Conservation (phyloP, 2,888 invertebrate genomes). For the Patella pellucida region DNA sequence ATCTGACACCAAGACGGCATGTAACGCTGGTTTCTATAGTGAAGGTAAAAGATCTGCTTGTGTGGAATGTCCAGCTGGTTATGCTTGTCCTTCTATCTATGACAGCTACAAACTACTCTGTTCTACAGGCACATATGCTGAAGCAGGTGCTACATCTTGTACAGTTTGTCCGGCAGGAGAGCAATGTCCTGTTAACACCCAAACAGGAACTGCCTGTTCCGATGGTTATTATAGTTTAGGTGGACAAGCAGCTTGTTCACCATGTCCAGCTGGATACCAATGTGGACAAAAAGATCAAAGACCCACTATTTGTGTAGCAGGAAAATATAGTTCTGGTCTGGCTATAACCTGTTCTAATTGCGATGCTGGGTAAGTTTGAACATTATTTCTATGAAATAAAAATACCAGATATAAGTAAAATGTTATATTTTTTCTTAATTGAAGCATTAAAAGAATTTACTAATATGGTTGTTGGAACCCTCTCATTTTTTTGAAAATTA, state of each 20-base stretch:
- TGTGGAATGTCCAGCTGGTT: slow-evolving; percentile 61
- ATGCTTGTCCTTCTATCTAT: slow-evolving; percentile 63
- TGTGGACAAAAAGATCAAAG: slow-evolving; percentile 43
- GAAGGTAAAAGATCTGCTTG: slow-evolving; percentile 57
- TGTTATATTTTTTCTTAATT: no score
- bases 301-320: slow-evolving; percentile 57
- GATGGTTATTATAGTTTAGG: slow-evolving; percentile 63
- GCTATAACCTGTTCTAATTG: slow-evolving; percentile 46
- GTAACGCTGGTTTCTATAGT: slow-evolving; percentile 58
- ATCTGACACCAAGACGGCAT: slow-evolving; percentile 45
- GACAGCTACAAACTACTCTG: slow-evolving; percentile 46
- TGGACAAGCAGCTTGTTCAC: slow-evolving; percentile 52
- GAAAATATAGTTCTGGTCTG: slow-evolving; percentile 50
- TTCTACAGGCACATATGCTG: slow-evolving; percentile 57
- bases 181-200: slow-evolving; percentile 53
- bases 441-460: no score
- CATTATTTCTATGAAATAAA: background rate
- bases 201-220: slow-evolving; percentile 53
- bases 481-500: no score
- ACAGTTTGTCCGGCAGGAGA: slow-evolving; percentile 62
- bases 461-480: no score
- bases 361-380: slow-evolving; percentile 39
- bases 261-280: slow-evolving; percentile 61
- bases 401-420: background rate
- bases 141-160: slow-evolving; percentile 51